phyloP scores from a whole-genome alignment of 2,888 invertebrate species.

The Vannuccia rotundouncinata region DNA sequence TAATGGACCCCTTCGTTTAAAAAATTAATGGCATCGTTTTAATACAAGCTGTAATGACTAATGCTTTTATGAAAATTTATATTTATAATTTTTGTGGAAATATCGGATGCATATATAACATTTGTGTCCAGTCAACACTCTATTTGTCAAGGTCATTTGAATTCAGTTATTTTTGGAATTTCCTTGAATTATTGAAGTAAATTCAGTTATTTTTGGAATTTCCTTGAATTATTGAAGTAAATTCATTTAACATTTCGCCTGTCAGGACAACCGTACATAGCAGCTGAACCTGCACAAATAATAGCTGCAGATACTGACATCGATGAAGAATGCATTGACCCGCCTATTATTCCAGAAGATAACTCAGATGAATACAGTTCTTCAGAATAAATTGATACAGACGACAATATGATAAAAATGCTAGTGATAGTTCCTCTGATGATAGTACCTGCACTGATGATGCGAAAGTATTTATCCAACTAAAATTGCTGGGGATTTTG shows the following conservation, averaged over 20 bases:
- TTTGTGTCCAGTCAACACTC: background rate
- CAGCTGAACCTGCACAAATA: no score
- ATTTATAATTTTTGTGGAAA: background rate
- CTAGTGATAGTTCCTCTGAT: background rate
- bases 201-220: background rate
- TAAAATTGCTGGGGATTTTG: background rate
- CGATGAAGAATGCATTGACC: background rate
- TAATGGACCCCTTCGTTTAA: background rate
- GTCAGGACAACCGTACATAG: background rate
- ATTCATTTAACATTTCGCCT: background rate
- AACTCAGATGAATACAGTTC: background rate
- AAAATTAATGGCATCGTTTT: background rate
- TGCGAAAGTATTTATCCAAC: background rate
- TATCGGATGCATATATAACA: background rate
- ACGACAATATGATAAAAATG: background rate
- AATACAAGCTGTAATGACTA: background rate
- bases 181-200: background rate
- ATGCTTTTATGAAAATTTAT: background rate
- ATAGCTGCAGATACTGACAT: background rate
- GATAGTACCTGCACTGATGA: background rate
- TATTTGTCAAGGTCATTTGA: background rate
- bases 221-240: background rate
- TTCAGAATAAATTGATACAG: background rate
- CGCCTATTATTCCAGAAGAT: background rate
- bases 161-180: background rate